These are phyloP conservation scores for Merops nubicus DNA, from an alignment of 2,113 vertebrate genomes.

Conservation along the genomic window DNA sequence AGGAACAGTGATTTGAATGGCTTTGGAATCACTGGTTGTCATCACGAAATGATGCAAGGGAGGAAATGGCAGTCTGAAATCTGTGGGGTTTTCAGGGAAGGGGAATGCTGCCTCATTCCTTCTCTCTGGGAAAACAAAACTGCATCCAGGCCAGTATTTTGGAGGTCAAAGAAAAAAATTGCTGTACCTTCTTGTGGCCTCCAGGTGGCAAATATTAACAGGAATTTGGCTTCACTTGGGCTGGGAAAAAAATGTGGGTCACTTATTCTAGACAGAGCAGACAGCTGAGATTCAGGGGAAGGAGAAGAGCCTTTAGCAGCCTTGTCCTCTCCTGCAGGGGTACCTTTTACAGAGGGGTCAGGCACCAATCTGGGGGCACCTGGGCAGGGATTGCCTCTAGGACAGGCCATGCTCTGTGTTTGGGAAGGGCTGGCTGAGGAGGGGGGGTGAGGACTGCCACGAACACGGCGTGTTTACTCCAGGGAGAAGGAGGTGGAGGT, in stretches of 20 bases:
- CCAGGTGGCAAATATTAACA: slow-evolving; percentile 34
- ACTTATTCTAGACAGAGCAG: slow-evolving; percentile 4
- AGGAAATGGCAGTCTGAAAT: background rate
- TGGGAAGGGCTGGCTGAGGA: background rate
- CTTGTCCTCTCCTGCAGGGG: background rate
- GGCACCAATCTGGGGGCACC: accelerated
- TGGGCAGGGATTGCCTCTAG: background rate
- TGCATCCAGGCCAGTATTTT: background rate
- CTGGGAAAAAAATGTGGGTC: slow-evolving; percentile 17
- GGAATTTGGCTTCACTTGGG: background rate
- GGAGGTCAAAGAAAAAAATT: background rate
- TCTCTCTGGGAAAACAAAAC: background rate
- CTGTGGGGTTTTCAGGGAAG: background rate
- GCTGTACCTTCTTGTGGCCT: slow-evolving; percentile 19
- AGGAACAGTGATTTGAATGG: background rate
- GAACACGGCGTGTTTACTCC: background rate
- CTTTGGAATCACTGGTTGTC: background rate
- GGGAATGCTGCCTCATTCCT: background rate
- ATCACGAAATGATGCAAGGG: background rate
- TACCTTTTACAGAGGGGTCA: background rate
- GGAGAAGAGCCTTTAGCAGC: background rate
- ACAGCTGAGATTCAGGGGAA: background rate
- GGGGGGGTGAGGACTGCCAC: background rate
- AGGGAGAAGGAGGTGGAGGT: background rate
- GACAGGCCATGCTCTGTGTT: background rate